Percentiles rank a stretch among this genome's conserved stretches.
Evolutionary conservation across 1,140 invertebrate species (phyloP).

Genomic region (Zaprionus davidi): DNA sequence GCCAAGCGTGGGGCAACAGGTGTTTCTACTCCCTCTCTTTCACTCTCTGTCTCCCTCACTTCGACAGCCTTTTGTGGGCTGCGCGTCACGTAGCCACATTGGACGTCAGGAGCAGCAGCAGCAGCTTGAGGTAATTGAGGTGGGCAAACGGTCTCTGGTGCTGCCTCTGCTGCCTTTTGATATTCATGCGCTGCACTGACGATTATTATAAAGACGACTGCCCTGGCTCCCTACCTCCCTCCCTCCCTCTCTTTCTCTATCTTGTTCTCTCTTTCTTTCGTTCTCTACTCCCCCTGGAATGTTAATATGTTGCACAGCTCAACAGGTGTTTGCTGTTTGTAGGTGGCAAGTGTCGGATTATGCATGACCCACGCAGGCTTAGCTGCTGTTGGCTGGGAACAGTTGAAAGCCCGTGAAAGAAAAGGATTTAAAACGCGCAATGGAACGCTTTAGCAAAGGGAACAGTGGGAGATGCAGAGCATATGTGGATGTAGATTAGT

Average conservation of each 20-base stretch:
- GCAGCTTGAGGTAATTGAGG: constrained; percentile 70
- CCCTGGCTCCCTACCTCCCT: neutral
- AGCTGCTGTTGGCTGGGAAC: neutral
- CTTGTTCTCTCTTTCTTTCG: neutral
- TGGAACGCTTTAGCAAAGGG: neutral
- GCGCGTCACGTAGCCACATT: constrained; percentile 66
- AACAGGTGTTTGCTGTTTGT: constrained; percentile 16
- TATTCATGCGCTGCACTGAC: constrained; percentile 58
- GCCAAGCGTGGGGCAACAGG: constrained; percentile 63
- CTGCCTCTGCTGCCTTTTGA: constrained; percentile 53
- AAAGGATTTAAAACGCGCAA: neutral
- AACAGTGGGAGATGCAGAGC: neutral
- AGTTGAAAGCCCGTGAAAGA: neutral
- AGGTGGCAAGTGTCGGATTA: constrained; percentile 32
- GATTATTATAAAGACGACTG: constrained; percentile 51
- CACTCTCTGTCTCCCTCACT: neutral
- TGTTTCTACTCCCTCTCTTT: constrained; percentile 42
- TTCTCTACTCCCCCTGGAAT: neutral
- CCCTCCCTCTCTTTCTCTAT: no score
- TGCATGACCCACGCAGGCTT: constrained; percentile 33
- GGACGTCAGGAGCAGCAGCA: constrained; percentile 59
- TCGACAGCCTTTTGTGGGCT: constrained; percentile 43
- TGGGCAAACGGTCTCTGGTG: constrained; percentile 42
- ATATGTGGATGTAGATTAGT: neutral
- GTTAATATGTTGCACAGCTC: constrained; percentile 16